These are phyloP conservation scores for Anser brachyrhynchus DNA, from an alignment of 2,113 vertebrate species.

Conservation along the genomic window DNA sequence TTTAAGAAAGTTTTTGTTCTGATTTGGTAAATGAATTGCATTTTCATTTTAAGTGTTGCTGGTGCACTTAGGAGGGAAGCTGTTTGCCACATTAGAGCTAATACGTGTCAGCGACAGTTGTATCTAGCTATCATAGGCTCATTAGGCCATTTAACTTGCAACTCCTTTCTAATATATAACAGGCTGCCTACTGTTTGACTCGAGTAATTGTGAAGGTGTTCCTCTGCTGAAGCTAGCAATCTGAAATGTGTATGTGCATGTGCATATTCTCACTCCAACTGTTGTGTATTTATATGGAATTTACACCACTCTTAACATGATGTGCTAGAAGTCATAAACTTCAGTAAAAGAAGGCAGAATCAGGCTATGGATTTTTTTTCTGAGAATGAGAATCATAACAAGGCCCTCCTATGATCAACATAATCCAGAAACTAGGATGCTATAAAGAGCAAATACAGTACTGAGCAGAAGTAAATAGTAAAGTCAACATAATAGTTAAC, in stretches of 20 bases:
- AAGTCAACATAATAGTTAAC: neutral
- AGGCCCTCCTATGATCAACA: neutral
- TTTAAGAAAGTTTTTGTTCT: neutral
- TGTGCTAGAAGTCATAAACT: neutral
- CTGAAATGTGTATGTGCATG: neutral
- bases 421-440: neutral
- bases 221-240: neutral
- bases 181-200: neutral
- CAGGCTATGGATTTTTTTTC: neutral
- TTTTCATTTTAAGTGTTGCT: neutral
- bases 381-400: neutral
- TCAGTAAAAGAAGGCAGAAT: neutral
- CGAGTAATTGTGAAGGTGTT: neutral
- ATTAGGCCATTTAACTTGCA: neutral
- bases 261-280: neutral
- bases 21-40: neutral
- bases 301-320: neutral
- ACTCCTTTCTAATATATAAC: neutral
- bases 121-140: neutral
- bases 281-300: neutral
- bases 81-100: neutral
- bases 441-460: neutral
- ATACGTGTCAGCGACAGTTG: neutral
- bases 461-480: neutral
- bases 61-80: neutral